A percentile compares a stretch with the other conserved stretches of the same genome.
Evolutionary conservation across 2,797 vertebrate species (phyloP).

Genomic region (Decapterus maruadsi): DNA sequence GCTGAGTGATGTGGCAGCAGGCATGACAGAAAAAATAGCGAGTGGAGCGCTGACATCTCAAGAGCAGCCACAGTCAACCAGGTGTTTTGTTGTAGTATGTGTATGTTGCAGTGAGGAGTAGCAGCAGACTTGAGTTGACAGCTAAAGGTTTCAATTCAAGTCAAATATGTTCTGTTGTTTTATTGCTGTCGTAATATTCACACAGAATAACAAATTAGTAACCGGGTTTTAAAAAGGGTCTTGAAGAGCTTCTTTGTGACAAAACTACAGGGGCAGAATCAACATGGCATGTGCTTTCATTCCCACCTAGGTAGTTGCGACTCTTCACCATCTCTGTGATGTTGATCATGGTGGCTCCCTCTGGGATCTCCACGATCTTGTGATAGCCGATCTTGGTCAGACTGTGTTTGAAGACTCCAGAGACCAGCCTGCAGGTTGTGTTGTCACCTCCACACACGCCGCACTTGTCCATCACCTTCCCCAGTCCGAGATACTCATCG

Average conservation of each 20-base stretch:
- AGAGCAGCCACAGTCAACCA: not conserved
- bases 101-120: not conserved
- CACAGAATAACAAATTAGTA: not conserved
- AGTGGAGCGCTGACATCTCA: not conserved
- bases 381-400: conserved; percentile 95
- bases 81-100: not conserved
- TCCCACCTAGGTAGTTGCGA: conserved; percentile 95
- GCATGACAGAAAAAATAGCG: not conserved
- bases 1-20: not conserved
- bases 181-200: not conserved
- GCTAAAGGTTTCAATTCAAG: not conserved
- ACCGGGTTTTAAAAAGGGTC: not conserved
- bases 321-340: conserved; percentile 97
- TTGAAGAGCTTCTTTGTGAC: not conserved
- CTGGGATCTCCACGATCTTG: conserved; percentile 98
- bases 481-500: conserved; percentile 94
- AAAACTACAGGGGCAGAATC: not conserved
- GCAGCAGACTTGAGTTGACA: not conserved
- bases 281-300: not conserved
- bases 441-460: conserved; percentile 97
- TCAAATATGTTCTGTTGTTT: not conserved
- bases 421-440: conserved; percentile 92
- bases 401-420: conserved; percentile 93
- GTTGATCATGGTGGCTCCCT: conserved; percentile 97
- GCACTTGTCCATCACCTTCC: conserved; percentile 93